Evolutionary conservation across 2,113 vertebrate genomes (phyloP), one percentile per base, ranked within the genome.

Genomic region (Notothenia coriiceps): DNA sequence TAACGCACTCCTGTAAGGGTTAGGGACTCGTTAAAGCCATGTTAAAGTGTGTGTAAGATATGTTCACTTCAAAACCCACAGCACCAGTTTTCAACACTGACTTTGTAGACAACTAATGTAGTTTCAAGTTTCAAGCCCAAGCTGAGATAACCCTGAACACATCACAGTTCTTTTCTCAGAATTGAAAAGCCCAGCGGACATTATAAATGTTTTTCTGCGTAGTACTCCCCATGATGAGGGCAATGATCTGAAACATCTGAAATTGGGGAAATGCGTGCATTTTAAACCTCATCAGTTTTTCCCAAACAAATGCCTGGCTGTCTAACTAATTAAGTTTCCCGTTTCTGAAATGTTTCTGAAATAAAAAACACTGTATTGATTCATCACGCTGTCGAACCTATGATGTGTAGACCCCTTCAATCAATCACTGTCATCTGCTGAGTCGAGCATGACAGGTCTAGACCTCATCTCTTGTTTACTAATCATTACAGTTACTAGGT

Each of bases 401-500:
- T 47, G 2, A 12, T 15, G 46, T 8, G 20, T 8, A 10, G 15
- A 33, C 35, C 50, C 11, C 2, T 20, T 74, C 50, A 33, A 52
- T 63, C 68, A 40, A 22, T 59, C 61, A 13, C 2, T 15, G 69
- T 57, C 77, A 14, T 13, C 44, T 29, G 7, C 61, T 62, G 61
- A 66, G 66, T 33, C 2, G 29, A 63, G n/a, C 10, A 43, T 35
- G 52, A 72, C 22, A 3, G 35, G 60, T 29, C 17, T 18, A 29
- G 18, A 68, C 50, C 43, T 55, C 62, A n/a, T 55, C 63, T 73
- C 56, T 18, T 68, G 64, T 69, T 69, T 61, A 63, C 56, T 49
- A 20, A 74, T 63, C 40, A 20, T 29, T 51, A 25, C 20, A 68
- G 25, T 50, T 44, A 56, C 71, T 13, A 51, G 66, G 33, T 25